Conservation (phyloP, 2,888 invertebrate genomes). For the Cabera pusaria region DNA sequence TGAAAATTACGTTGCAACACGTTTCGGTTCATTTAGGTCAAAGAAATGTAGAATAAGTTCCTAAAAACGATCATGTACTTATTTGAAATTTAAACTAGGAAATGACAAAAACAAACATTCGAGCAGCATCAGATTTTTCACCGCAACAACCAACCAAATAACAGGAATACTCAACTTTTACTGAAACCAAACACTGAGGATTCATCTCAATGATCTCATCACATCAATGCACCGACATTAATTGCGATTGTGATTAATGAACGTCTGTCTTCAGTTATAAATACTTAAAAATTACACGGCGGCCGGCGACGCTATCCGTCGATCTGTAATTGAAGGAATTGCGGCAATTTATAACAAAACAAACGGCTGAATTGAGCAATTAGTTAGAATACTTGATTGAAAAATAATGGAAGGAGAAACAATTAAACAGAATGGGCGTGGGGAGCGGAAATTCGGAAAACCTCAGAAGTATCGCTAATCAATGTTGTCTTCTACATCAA, state of each 20-base stretch:
- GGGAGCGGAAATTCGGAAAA: background rate
- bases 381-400: conserved; percentile 53
- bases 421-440: conserved; percentile 21
- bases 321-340: conserved; percentile 72
- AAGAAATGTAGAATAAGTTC: too few species aligned
- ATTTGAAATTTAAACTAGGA: too few species aligned
- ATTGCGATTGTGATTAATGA: conserved; percentile 62
- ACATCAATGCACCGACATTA: conserved; percentile 40
- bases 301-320: conserved; percentile 61
- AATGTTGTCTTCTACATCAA: too few species aligned
- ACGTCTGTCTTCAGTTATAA: conserved; percentile 46
- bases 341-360: conserved; percentile 57
- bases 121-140: too few species aligned
- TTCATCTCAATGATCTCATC: conserved; percentile 53
- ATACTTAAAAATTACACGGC: conserved; percentile 52
- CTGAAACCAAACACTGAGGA: conserved; percentile 5
- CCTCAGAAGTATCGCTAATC: too few species aligned
- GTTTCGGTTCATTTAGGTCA: too few species aligned
- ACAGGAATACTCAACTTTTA: too few species aligned
- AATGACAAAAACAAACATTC: too few species aligned
- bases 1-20: too few species aligned
- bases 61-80: too few species aligned
- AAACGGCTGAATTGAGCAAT: conserved; percentile 66
- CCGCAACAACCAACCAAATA: too few species aligned
- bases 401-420: conserved; percentile 46